Percentiles rank a stretch among this genome's conserved stretches.
Evolutionary conservation across 2,797 vertebrate genomes (phyloP).

Genomic region (Holocentrus rufus): DNA sequence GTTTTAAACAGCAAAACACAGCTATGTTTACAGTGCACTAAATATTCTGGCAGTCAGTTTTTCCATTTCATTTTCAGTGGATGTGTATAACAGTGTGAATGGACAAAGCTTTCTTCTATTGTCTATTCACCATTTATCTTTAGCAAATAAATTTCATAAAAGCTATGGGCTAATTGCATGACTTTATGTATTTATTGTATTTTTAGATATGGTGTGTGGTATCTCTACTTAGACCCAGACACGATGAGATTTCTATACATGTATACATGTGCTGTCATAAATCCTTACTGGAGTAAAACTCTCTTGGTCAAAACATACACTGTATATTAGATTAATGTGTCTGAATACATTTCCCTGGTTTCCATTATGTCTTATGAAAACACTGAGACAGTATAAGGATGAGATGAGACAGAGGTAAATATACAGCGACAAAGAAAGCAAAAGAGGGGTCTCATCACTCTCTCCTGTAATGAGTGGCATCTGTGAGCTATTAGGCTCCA

Average conservation of each 20-base stretch:
- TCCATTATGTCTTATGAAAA: conserved; percentile 1
- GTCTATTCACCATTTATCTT: neutral
- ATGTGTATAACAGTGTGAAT: too few relatives aligned
- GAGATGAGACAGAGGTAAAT: conserved; percentile 31
- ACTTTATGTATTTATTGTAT: neutral
- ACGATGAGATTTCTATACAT: neutral
- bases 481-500: conserved; percentile 69
- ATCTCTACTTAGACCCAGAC: neutral
- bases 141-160: too few relatives aligned
- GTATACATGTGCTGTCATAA: neutral
- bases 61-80: too few relatives aligned
- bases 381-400: conserved; percentile 2
- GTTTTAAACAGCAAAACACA: conserved; percentile 1
- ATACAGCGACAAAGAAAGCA: conserved; percentile 36
- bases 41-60: neutral
- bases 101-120: too few relatives aligned
- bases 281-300: neutral
- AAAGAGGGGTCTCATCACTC: conserved; percentile 48
- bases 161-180: too few relatives aligned
- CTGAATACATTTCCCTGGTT: conserved; percentile 14
- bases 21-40: neutral
- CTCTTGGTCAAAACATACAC: neutral
- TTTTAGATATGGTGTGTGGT: neutral
- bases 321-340: conserved; percentile 27
- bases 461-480: conserved; percentile 59